phyloP scores from a whole-genome alignment of 2,797 vertebrate genomes.

The Luscinia megarhynchos region DNA sequence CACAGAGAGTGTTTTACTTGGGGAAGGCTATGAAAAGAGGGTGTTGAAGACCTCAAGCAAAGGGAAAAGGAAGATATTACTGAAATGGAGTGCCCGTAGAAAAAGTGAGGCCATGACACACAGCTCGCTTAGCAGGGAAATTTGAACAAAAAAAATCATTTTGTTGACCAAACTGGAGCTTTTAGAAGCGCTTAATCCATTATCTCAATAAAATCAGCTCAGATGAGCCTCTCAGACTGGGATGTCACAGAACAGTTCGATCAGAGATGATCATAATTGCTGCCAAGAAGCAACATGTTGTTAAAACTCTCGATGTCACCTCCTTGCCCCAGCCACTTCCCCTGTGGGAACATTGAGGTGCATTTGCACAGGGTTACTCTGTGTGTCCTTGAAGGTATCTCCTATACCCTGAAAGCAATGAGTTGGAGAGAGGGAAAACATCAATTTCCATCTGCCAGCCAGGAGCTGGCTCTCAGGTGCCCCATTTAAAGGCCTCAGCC shows the following conservation, averaged over 20 bases:
- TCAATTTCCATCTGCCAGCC: neutral
- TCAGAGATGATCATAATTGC: slow-evolving; percentile 5
- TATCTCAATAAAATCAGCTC: slow-evolving; percentile 58
- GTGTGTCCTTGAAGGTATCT: neutral
- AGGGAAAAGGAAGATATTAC: neutral
- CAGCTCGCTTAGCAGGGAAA: neutral
- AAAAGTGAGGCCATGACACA: fast-evolving
- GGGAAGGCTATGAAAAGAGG: neutral
- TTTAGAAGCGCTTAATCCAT: slow-evolving; percentile 37
- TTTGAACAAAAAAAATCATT: slow-evolving; percentile 5
- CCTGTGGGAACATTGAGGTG: fast-evolving
- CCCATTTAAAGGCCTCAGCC: neutral
- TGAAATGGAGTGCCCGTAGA: neutral
- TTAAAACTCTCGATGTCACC: neutral
- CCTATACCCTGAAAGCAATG: fast-evolving
- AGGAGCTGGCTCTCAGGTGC: neutral
- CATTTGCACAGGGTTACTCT: neutral
- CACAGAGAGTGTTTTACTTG: neutral
- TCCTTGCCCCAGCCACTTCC: neutral
- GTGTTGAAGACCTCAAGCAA: neutral
- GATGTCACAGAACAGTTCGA: slow-evolving; percentile 38
- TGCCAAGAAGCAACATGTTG: neutral
- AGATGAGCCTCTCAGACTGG: slow-evolving; percentile 12
- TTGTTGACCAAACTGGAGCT: slow-evolving; percentile 37
- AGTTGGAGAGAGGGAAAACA: neutral